Evolutionary conservation across 1,140 invertebrate species (phyloP).

Genomic region (Himalopsyche phryganea): DNA sequence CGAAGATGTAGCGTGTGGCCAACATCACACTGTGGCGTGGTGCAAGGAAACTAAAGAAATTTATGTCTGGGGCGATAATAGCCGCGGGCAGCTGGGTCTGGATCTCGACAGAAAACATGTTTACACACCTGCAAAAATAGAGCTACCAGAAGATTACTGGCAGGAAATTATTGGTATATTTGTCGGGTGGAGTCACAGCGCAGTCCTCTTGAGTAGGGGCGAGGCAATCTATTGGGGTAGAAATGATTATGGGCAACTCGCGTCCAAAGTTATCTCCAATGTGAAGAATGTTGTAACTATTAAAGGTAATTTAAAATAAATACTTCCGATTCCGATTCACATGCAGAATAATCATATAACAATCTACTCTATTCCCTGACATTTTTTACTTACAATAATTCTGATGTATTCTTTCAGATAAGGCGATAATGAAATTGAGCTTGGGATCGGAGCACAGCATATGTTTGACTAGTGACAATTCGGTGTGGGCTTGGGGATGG

Average conservation of each 20-base stretch:
- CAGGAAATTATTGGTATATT: conserved; percentile 52
- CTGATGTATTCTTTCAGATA: conserved; percentile 42
- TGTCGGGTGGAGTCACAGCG: conserved; percentile 73
- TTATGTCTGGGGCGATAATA: conserved; percentile 71
- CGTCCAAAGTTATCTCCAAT: conserved; percentile 34
- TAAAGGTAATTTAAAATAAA: no score
- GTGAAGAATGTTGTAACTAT: no score
- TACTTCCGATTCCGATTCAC: no score
- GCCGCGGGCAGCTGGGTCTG: conserved; percentile 64
- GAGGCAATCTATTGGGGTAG: conserved; percentile 70
- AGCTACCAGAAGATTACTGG: conserved; percentile 48
- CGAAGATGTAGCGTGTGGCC: conserved; percentile 63
- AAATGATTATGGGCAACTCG: conserved; percentile 76
- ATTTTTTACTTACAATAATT: no score
- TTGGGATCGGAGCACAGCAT: conserved; percentile 79
- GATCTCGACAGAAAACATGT: conserved; percentile 44
- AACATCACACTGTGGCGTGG: conserved; percentile 67
- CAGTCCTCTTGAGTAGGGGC: conserved; percentile 57
- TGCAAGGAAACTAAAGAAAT: conserved; percentile 55
- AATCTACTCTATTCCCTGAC: no score
- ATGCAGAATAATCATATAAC: no score
- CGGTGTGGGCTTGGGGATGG: conserved; percentile 81
- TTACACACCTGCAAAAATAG: conserved; percentile 50
- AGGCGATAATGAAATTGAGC: conserved; percentile 55
- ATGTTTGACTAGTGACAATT: conserved; percentile 55